Evolutionary conservation across 2,888 invertebrate species (phyloP).

Genomic region (Gymnocheta viridis): DNA sequence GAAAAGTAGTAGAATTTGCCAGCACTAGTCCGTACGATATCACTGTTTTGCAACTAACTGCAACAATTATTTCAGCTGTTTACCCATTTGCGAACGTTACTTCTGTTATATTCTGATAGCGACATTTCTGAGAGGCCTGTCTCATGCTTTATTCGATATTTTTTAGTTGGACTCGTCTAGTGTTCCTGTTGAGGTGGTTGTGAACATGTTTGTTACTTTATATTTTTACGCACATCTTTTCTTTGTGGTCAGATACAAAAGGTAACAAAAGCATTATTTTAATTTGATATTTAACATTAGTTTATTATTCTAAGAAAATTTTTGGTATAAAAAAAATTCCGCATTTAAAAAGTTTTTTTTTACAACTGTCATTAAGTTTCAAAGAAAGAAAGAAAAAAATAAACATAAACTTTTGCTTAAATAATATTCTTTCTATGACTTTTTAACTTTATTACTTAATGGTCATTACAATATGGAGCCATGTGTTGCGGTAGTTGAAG

Average conservation of each 20-base stretch:
- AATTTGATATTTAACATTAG: neutral
- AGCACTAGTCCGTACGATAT: too few species aligned
- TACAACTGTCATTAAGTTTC: constrained; percentile 50
- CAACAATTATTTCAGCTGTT: too few species aligned
- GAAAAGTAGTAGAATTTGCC: too few species aligned
- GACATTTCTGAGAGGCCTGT: too few species aligned
- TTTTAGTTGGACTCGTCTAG: too few species aligned
- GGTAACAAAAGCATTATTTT: neutral
- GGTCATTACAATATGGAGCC: neutral
- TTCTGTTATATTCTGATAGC: too few species aligned
- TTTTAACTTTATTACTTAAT: neutral
- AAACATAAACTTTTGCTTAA: neutral
- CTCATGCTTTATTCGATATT: too few species aligned
- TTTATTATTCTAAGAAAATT: neutral
- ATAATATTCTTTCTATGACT: neutral
- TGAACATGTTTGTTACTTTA: neutral
- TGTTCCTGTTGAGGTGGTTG: too few species aligned
- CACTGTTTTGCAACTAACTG: too few species aligned
- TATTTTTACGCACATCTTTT: neutral
- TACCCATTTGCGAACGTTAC: too few species aligned
- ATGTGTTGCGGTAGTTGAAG: neutral
- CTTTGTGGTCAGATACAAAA: neutral
- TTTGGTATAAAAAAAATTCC: neutral
- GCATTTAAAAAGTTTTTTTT: neutral
- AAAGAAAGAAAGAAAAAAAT: neutral